Base-by-base conservation (phyloP, 2,888 invertebrate species). In the Stomorhina lunata region DNA sequence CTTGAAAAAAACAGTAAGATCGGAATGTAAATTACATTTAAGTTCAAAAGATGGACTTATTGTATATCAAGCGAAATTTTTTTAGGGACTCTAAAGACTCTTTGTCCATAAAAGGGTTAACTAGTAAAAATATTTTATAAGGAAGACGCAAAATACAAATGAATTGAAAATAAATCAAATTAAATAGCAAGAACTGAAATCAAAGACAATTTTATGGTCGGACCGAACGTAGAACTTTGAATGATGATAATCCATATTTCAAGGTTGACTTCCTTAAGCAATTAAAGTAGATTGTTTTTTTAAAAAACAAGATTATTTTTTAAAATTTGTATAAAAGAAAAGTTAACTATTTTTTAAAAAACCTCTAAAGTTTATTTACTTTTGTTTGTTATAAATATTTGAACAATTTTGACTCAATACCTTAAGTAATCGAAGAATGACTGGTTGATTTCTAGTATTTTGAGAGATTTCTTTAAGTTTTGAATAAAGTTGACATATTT, bases 231-330 rank as follows among this genome's bases (percentile, higher is more conserved):
- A n/a, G n/a, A n/a, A n/a, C n/a, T n/a, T 50, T n/a, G 45, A 53
- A 32, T 66, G 63, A 73, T 40, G 61, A 80, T 76, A 69, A 80
- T 65, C 69, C 57, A 66, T 22, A 50, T 71, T 65, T 68, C 76
- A 76, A 80, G 80, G 76, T 59, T 71, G 43, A 66, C 59, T 66
- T 68, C 59, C 50, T 32, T 32, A 59, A 59, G 66, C 59, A 72
- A 59, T 80, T 80, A 72, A 59, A 79, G 27, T 65, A n/a, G n/a
- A n/a, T 40, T 37, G 3, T 57, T 48, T 57, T 57, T 55, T 34
- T 22, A 66, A 7, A 34, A 48, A 45, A 65, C n/a, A 20, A 61
- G 12, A 50, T 61, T 59, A 71, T 69, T 43, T 7, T 20, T 32
- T 22, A 29, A 12, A 25, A 40, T 25, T 10, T 10, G n/a, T 20